Conservation (phyloP, 2,113 vertebrate species). For the Myrmophylax atrothorax region DNA sequence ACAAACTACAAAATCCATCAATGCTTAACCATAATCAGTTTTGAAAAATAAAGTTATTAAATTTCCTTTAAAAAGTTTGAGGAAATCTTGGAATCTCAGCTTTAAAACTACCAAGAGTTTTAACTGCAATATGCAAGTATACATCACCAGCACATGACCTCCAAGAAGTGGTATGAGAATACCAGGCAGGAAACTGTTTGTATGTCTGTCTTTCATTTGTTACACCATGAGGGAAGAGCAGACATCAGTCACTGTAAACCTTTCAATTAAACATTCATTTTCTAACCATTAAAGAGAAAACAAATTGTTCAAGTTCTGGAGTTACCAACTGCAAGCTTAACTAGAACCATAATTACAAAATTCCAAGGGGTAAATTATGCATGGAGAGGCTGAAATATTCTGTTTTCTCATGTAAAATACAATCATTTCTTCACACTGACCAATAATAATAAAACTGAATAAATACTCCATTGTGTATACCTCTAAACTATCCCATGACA, state of each 20-base stretch:
- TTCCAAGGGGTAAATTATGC: constrained; percentile 30
- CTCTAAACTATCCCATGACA: not conserved
- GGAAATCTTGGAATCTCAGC: not conserved
- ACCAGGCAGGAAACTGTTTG: not conserved
- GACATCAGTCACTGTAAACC: not conserved
- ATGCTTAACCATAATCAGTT: not conserved
- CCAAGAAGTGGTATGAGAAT: not conserved
- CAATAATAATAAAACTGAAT: constrained; percentile 46
- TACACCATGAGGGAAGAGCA: not conserved
- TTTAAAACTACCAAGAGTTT: not conserved
- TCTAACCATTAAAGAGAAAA: not conserved
- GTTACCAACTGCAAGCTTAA: constrained; percentile 12
- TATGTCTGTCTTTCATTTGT: not conserved
- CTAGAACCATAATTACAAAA: constrained; percentile 43
- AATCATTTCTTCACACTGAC: not conserved
- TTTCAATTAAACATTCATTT: constrained; percentile 22
- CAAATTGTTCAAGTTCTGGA: not conserved
- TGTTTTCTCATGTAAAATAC: constrained; percentile 11
- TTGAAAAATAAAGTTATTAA: not conserved
- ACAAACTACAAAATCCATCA: not conserved
- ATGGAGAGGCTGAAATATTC: not conserved
- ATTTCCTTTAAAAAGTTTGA: not conserved
- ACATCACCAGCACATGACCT: not conserved
- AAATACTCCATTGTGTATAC: not conserved
- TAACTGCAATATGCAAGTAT: not conserved